Base-by-base conservation (phyloP, 2,797 vertebrate species). In the Sarcoramphus papa region DNA sequence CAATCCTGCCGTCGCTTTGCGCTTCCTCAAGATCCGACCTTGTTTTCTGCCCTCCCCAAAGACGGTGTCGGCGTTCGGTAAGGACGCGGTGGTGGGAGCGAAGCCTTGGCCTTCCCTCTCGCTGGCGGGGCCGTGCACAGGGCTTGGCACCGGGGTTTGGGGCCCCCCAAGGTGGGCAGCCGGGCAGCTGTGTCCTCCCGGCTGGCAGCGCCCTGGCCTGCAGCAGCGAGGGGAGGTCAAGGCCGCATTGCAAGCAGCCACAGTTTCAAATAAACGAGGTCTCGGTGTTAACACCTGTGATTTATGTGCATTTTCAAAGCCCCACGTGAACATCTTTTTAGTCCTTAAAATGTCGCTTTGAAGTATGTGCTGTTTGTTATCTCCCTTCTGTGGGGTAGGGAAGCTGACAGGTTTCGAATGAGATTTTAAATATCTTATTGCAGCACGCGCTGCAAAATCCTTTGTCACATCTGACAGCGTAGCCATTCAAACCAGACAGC, bases 71-170 rank as follows among this genome's bases (percentile, higher is more conserved):
- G 45, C 2, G 1, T 1, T 56, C 72, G 27, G 30, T 37, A 28
- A 56, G 51, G 54, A 65, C 0, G 0, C 1, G 21, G 48, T 17
- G 17, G 41, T 81, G 35, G 40, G 33, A 59, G 40, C 4, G 2
- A 45, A 63, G 23, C 59, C 53, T 37, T 45, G 33, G 37, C 14
- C 31, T 79, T 50, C 33, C 47, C 48, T 40, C 48, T 43, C 0
- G 0, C 54, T 10, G 10, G 5, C 1, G 4, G 28, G 45, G 25
- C 35, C 0, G 0, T 5, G 56, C 1, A 0, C 45, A 19, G 45
- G 67, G 40, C 24, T 67, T 85, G 75, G 60, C 30, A 41, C 15
- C 21, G 0, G 4, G 37, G 14, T 67, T 48, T 83, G 73, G 63
- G 53, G 24, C 9, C 3, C 2, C 62, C 57, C 1, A 2, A 79